Conservation (phyloP, 2,113 vertebrate species). For the Rhegmatorhina hoffmannsi region DNA sequence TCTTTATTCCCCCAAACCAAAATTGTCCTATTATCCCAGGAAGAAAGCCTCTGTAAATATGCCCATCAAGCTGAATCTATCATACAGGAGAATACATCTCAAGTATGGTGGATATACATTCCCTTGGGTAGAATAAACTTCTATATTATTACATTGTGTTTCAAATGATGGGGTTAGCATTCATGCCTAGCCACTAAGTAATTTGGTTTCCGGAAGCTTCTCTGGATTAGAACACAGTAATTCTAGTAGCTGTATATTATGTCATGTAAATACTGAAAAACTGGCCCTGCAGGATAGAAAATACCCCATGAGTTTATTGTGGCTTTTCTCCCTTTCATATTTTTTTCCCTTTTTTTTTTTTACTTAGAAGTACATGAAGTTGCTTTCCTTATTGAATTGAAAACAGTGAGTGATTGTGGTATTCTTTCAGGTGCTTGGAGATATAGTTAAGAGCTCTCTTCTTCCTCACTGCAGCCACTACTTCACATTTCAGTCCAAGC, state of each 20-base stretch:
- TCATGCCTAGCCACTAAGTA: background rate
- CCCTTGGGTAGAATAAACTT: background rate
- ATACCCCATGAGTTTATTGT: background rate
- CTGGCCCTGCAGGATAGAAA: conserved; percentile 16
- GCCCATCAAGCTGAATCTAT: background rate
- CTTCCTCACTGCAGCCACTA: background rate
- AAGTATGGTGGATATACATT: background rate
- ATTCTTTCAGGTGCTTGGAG: conserved; percentile 44
- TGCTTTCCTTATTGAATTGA: background rate
- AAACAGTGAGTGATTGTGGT: conserved; percentile 8
- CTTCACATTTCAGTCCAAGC: conserved; percentile 31
- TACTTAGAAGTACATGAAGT: background rate
- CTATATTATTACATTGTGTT: conserved; percentile 36
- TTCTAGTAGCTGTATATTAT: conserved; percentile 51
- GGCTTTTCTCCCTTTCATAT: conserved; percentile 4
- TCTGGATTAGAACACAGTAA: conserved; percentile 32
- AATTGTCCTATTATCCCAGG: background rate
- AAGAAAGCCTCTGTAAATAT: conserved; percentile 7
- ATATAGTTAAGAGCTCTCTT: background rate
- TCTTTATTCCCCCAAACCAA: conserved; percentile 28
- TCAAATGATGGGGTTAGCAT: conserved; percentile 27
- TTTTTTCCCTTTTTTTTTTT: background rate
- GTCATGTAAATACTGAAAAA: conserved; percentile 28
- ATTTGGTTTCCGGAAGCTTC: conserved; percentile 43
- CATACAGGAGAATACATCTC: background rate